These are phyloP conservation scores for Spodoptera exigua DNA, from an alignment of 2,888 invertebrate species.

Conservation along the genomic window DNA sequence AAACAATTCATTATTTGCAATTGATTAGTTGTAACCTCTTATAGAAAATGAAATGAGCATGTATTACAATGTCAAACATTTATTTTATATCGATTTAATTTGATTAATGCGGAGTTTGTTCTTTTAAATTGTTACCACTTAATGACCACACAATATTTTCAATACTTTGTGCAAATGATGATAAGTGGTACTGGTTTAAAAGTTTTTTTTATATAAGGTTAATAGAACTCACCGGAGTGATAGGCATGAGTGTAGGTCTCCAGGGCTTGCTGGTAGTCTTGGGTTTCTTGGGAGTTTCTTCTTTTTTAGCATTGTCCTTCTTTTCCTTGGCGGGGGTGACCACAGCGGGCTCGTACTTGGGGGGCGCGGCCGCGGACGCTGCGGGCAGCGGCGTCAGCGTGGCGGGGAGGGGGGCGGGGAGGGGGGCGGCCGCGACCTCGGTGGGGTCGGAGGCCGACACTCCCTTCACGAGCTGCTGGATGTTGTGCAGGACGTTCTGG, in stretches of 20 bases:
- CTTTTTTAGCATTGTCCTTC: slow-evolving; percentile 70
- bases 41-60: no score
- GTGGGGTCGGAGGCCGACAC: slow-evolving; percentile 84
- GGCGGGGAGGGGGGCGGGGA: slow-evolving; percentile 73
- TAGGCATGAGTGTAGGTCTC: slow-evolving; percentile 92
- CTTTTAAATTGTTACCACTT: no score
- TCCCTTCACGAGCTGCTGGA: slow-evolving; percentile 85
- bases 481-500: slow-evolving; percentile 84
- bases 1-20: no score
- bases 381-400: slow-evolving; percentile 60
- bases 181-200: no score
- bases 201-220: no score
- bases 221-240: slow-evolving; percentile 82
- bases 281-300: slow-evolving; percentile 78
- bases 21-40: no score
- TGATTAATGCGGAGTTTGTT: no score
- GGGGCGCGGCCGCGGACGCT: slow-evolving; percentile 66
- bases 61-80: no score
- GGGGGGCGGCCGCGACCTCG: slow-evolving; percentile 80
- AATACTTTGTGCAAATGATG: no score
- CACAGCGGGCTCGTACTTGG: slow-evolving; percentile 67
- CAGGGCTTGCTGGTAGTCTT: slow-evolving; percentile 91
- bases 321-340: slow-evolving; percentile 68
- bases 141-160: no score
- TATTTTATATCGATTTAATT: no score